Conservation (phyloP, 2,113 vertebrate genomes). For the Heptranchias perlo region DNA sequence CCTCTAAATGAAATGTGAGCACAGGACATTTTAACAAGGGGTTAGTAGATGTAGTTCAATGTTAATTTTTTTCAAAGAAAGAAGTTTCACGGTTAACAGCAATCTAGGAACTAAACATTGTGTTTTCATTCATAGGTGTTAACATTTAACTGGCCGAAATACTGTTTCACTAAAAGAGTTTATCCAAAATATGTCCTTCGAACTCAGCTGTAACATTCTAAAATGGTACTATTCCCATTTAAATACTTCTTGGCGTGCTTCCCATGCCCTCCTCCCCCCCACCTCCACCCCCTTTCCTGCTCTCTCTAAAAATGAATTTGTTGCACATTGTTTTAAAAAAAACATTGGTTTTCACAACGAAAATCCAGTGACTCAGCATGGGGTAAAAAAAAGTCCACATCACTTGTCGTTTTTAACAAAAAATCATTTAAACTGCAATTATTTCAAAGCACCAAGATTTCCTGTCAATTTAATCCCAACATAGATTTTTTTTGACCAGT, state of each 20-base stretch:
- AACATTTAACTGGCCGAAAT: constrained; percentile 27
- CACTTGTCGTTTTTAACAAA: constrained; percentile 16
- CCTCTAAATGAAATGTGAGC: constrained; percentile 35
- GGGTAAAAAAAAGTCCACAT: constrained; percentile 29
- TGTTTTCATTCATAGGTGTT: constrained; percentile 33
- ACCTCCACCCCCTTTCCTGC: neutral
- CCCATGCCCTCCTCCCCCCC: neutral
- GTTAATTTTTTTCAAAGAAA: constrained; percentile 9
- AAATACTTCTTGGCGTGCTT: constrained; percentile 22
- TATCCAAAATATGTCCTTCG: neutral
- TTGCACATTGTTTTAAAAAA: neutral
- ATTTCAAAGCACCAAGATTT: constrained; percentile 35
- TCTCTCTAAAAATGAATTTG: constrained; percentile 11
- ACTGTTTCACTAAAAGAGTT: constrained; percentile 7
- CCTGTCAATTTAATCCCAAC: constrained; percentile 25
- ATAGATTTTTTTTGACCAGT: constrained; percentile 28
- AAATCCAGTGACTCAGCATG: neutral
- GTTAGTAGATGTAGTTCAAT: constrained; percentile 36
- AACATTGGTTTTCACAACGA: neutral
- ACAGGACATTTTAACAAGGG: constrained; percentile 37
- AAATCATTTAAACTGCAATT: neutral
- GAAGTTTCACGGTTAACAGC: constrained; percentile 18
- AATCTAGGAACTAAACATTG: constrained; percentile 24
- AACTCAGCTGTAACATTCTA: constrained; percentile 4
- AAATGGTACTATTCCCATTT: constrained; percentile 25